Percentiles rank a stretch among this genome's conserved stretches.
Evolutionary conservation across 1,140 invertebrate species (phyloP).

Genomic region (Aradophagus sp.): DNA sequence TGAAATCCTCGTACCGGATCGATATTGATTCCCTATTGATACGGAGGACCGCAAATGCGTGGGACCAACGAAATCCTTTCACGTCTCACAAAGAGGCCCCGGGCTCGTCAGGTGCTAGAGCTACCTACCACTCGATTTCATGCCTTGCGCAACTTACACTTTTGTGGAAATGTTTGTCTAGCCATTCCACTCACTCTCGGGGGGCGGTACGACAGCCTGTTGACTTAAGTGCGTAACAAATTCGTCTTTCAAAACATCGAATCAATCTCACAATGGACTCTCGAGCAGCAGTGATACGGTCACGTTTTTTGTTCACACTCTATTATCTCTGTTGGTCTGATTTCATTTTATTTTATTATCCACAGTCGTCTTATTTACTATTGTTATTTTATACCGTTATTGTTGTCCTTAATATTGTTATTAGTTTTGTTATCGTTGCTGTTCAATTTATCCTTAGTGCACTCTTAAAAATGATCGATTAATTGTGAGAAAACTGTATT

Average conservation of each 20-base stretch:
- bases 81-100: constrained; percentile 57
- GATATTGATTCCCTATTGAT: constrained; percentile 69
- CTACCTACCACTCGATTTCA: constrained; percentile 21
- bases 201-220: constrained; percentile 45
- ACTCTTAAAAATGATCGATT: too few relatives aligned
- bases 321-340: too few relatives aligned
- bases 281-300: constrained; percentile 8
- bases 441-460: too few relatives aligned
- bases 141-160: constrained; percentile 32
- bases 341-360: too few relatives aligned
- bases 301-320: too few relatives aligned
- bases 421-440: too few relatives aligned
- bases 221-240: constrained; percentile 74
- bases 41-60: constrained; percentile 62
- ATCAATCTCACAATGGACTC: constrained; percentile 20
- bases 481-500: too few relatives aligned
- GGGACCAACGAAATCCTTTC: constrained; percentile 67
- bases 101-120: constrained; percentile 66
- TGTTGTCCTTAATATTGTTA: too few relatives aligned
- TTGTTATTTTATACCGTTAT: too few relatives aligned
- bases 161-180: constrained; percentile 52
- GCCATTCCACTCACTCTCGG: constrained; percentile 24
- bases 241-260: constrained; percentile 65
- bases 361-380: too few relatives aligned
- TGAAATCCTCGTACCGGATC: constrained; percentile 38